Evolutionary conservation across 2,888 invertebrate genomes (phyloP).

Genomic region (Meganola albula): DNA sequence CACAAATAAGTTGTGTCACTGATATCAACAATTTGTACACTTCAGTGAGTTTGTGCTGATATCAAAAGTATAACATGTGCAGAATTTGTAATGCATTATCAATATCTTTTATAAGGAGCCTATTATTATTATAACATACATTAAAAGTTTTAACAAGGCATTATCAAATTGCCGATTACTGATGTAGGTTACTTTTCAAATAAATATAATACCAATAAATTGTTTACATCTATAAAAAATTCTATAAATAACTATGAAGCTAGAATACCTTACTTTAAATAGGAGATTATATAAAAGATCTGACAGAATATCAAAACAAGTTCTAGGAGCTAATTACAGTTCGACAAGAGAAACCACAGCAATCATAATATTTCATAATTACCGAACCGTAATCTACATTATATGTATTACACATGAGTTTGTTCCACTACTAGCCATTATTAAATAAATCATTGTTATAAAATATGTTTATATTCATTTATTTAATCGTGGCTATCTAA

Average conservation of each 20-base stretch:
- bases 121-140: background rate
- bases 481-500: slow-evolving; percentile 34
- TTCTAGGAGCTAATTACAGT: slow-evolving; percentile 13
- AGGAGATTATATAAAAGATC: slow-evolving; percentile 2
- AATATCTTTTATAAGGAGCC: slow-evolving; percentile 3
- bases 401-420: slow-evolving; percentile 20
- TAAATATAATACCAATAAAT: background rate
- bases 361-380: slow-evolving; percentile 9
- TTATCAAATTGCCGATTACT: too few relatives aligned
- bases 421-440: slow-evolving; percentile 27
- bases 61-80: slow-evolving; percentile 26
- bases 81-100: slow-evolving; percentile 24
- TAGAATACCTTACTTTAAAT: too few relatives aligned
- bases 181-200: too few relatives aligned
- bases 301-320: slow-evolving; percentile 5
- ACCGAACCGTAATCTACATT: slow-evolving; percentile 22
- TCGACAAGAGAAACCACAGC: slow-evolving; percentile 19
- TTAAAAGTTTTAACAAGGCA: too few relatives aligned
- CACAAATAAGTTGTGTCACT: too few relatives aligned
- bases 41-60: slow-evolving; percentile 28
- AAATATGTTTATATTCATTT: slow-evolving; percentile 29
- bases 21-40: slow-evolving; percentile 14
- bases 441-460: slow-evolving; percentile 30
- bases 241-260: too few relatives aligned
- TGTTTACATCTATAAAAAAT: background rate